Evolutionary conservation across 2,797 vertebrate genomes (phyloP).

Genomic region (Naso thynnoides): DNA sequence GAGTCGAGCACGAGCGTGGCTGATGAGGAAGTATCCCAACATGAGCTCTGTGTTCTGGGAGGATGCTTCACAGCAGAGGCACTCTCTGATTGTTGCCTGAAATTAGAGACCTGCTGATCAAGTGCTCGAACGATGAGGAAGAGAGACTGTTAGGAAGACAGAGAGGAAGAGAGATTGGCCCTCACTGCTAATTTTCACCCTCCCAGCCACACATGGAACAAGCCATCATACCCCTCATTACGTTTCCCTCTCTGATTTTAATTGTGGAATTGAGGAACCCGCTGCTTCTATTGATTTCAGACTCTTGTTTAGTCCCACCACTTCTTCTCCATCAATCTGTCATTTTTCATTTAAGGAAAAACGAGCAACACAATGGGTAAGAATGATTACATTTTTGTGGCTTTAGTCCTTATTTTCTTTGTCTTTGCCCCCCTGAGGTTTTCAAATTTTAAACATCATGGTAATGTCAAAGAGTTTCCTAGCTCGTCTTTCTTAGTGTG

Average conservation of each 20-base stretch:
- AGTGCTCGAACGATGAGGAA: constrained; percentile 8
- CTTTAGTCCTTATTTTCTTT: neutral
- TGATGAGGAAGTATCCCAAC: constrained; percentile 58
- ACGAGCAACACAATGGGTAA: constrained; percentile 1
- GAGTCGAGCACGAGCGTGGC: constrained; percentile 18
- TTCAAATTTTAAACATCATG: constrained; percentile 18
- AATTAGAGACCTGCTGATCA: constrained; percentile 60
- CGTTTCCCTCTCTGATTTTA: constrained; percentile 56
- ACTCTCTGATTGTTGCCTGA: constrained; percentile 56
- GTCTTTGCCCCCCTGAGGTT: neutral
- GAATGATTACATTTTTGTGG: constrained; percentile 6
- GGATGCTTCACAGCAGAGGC: constrained; percentile 25
- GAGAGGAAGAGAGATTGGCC: constrained; percentile 18
- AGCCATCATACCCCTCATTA: constrained; percentile 37
- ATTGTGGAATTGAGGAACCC: constrained; percentile 49
- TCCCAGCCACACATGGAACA: constrained; percentile 43
- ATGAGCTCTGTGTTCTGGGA: constrained; percentile 45
- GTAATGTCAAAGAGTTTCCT: constrained; percentile 20
- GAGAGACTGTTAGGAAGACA: constrained; percentile 12
- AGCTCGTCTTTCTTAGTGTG: neutral
- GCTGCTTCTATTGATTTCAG: constrained; percentile 60
- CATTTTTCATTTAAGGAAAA: constrained; percentile 10
- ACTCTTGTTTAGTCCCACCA: constrained; percentile 21
- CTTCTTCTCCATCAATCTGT: neutral
- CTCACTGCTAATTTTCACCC: constrained; percentile 51